phyloP scores from a whole-genome alignment of 2,113 vertebrate species.

The Axis porcinus region DNA sequence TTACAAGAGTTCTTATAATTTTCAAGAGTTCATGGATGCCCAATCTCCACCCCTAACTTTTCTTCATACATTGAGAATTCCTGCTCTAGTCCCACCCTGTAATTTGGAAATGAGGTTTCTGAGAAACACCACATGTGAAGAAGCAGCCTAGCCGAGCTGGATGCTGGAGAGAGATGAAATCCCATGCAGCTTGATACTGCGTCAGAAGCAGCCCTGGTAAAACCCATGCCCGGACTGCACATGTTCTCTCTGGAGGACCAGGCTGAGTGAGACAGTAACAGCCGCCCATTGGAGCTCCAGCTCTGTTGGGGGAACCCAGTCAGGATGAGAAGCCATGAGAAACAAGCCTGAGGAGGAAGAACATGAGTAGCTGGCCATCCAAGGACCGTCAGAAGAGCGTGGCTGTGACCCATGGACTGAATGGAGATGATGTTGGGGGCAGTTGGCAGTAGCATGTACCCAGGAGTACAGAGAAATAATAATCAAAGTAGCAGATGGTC shows the following conservation, averaged over 20 bases:
- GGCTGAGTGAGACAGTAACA: not conserved
- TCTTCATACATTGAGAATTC: not conserved
- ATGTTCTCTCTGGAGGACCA: not conserved
- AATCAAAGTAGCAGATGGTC: not conserved
- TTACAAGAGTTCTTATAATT: not conserved
- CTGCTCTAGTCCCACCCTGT: not conserved
- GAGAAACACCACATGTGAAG: not conserved
- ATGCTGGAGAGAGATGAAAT: not conserved
- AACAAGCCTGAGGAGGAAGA: not conserved
- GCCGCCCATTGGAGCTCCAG: fast-evolving
- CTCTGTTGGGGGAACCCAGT: not conserved
- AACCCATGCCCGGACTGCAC: not conserved
- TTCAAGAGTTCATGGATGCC: not conserved
- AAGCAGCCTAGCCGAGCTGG: not conserved
- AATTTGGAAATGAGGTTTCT: not conserved
- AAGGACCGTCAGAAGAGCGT: not conserved
- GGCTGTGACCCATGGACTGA: too few relatives aligned
- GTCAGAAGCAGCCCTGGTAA: not conserved
- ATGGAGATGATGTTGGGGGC: not conserved
- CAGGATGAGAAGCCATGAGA: not conserved
- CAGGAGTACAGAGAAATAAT: not conserved
- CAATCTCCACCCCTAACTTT: not conserved
- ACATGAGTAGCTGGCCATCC: not conserved
- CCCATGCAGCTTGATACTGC: not conserved
- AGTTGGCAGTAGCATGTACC: not conserved